These are phyloP conservation scores for Tubulanus polymorphus DNA, from an alignment of 2,888 invertebrate species.

Conservation along the genomic window DNA sequence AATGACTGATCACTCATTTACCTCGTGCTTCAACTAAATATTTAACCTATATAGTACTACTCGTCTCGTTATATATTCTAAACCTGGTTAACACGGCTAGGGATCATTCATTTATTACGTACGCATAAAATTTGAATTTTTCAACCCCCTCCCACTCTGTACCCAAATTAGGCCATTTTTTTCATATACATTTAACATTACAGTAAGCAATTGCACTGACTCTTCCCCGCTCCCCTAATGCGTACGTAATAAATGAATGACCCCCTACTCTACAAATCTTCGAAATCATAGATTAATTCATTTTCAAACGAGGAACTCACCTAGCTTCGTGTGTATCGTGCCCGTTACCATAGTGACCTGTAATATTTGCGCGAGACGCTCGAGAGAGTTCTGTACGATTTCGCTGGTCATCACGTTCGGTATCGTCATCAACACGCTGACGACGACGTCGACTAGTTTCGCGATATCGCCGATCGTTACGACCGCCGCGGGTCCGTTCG, in stretches of 20 bases:
- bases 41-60: too few relatives aligned
- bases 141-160: too few relatives aligned
- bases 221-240: too few relatives aligned
- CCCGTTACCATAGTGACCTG: slow-evolving; percentile 75
- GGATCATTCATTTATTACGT: too few relatives aligned
- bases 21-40: background rate
- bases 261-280: background rate
- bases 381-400: slow-evolving; percentile 63
- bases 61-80: too few relatives aligned
- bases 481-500: slow-evolving; percentile 8
- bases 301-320: slow-evolving; percentile 40
- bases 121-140: too few relatives aligned
- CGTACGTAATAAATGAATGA: too few relatives aligned
- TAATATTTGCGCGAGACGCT: slow-evolving; percentile 77
- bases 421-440: slow-evolving; percentile 18
- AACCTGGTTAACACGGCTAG: too few relatives aligned
- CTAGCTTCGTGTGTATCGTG: slow-evolving; percentile 76
- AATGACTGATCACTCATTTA: too few relatives aligned
- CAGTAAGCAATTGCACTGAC: too few relatives aligned
- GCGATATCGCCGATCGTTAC: slow-evolving; percentile 10
- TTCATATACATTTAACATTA: too few relatives aligned
- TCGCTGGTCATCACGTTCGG: slow-evolving; percentile 19
- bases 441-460: slow-evolving; percentile 22
- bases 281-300: background rate
- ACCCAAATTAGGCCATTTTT: background rate